Evolutionary conservation across 2,113 vertebrate genomes (phyloP), one percentile per base, ranked within the genome.

Genomic region (Calypte anna): DNA sequence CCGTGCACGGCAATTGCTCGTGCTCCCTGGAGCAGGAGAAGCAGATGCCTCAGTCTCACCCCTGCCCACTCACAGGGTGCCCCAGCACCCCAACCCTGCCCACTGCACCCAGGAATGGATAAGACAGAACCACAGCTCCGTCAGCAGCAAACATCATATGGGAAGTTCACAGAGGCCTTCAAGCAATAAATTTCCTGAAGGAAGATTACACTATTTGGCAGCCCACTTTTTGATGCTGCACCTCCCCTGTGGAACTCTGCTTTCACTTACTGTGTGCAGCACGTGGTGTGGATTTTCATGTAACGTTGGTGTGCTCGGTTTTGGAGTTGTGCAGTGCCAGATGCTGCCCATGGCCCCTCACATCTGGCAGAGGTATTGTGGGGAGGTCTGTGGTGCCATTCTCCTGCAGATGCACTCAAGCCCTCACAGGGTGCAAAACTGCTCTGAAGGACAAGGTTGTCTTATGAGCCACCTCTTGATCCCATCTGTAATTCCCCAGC

Each of bases 391-490:
- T 0, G 0, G 61, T 58, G 66, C 66, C 72, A 59, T 46, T 80
- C 79, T 76, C 67, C 62, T 13, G 10, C 93, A 94, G 62, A 92
- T 94, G 94, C 18, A 7, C 63, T 73, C 86, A 94, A 93, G 84
- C 30, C 76, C 86, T 95, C 0, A 0, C 46, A n/a, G 63, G 63
- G 91, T 92, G 77, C 21, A 19, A 94, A 95, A 91, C 62, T 0
- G 0, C 48, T 92, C 54, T 67, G 54, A 69, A 91, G 74, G 82
- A 96, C 84, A 89, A 62, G 74, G 82, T 43, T 68, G 46, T 58
- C 86, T 93, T 89, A 83, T 72, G n/a, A 94, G 66, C n/a, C 69
- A 91, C 83, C 74, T 85, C 86, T 91, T 94, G 94, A 95, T 93
- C 66, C 67, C 83, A 70, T 91, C 83, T 95, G 83, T 48, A 82